Percentiles rank a stretch among this genome's conserved stretches.
These are phyloP conservation scores for Upupa epops DNA, from an alignment of 2,113 vertebrate species.

Conservation along the genomic window DNA sequence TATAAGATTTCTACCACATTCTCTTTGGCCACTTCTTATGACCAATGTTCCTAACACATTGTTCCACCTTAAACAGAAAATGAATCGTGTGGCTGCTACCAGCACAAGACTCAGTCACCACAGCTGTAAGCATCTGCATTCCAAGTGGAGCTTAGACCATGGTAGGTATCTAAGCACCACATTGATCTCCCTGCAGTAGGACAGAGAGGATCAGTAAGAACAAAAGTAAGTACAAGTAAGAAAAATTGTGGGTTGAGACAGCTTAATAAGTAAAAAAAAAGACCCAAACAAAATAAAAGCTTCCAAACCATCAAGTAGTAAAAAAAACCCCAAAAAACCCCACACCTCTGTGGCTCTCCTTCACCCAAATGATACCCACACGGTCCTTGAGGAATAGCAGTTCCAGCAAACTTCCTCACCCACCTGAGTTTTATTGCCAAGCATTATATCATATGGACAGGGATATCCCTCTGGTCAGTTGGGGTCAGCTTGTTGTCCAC, in stretches of 20 bases:
- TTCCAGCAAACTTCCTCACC: not conserved
- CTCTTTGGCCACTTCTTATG: not conserved
- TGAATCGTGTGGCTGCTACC: not conserved
- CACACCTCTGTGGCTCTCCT: not conserved
- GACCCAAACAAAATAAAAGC: not conserved
- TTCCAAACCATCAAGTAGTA: not conserved
- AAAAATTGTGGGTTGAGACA: not conserved
- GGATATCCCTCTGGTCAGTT: not conserved
- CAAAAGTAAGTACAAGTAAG: not conserved
- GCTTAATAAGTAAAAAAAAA: not conserved
- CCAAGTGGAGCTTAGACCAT: not conserved
- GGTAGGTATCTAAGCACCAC: not conserved
- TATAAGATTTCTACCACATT: not conserved
- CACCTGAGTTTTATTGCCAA: not conserved
- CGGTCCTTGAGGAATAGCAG: not conserved
- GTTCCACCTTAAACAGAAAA: not conserved
- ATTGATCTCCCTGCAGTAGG: not conserved
- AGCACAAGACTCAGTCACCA: not conserved
- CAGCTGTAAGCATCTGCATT: not conserved
- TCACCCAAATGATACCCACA: not conserved
- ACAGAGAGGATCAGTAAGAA: not conserved
- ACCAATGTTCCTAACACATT: not conserved
- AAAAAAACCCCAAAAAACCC: not conserved
- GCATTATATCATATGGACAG: fast-evolving
- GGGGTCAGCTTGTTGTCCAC: not conserved